Conservation (phyloP, 2,797 vertebrate species). For the Jordanella pulchra region DNA sequence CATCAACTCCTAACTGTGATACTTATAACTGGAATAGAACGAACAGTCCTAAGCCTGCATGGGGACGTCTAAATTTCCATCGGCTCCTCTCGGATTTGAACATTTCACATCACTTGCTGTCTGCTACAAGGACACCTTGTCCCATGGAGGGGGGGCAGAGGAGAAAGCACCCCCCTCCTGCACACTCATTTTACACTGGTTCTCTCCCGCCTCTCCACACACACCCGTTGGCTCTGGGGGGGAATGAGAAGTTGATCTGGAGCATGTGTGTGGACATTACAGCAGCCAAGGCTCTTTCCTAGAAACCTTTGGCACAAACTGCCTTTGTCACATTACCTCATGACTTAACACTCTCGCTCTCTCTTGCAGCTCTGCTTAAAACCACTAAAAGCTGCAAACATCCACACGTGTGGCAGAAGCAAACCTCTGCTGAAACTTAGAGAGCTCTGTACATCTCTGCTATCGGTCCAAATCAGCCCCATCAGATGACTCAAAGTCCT, state of each 20-base stretch:
- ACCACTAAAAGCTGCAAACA: constrained; percentile 46
- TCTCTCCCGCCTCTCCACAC: constrained; percentile 22
- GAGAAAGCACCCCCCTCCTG: constrained; percentile 46
- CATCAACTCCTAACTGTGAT: no score
- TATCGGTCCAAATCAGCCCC: constrained; percentile 25
- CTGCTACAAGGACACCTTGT: constrained; percentile 56
- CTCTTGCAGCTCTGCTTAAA: constrained; percentile 63
- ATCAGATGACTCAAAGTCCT: constrained; percentile 61
- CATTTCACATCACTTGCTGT: constrained; percentile 27
- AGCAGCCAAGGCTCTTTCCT: constrained; percentile 74
- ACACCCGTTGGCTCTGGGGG: neutral
- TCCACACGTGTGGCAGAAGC: constrained; percentile 24
- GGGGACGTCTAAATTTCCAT: no score
- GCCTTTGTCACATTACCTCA: constrained; percentile 75
- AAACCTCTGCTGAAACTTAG: constrained; percentile 34
- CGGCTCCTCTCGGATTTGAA: neutral
- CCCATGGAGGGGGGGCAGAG: constrained; percentile 45
- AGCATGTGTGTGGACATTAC: constrained; percentile 72
- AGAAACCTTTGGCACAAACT: constrained; percentile 77
- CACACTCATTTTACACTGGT: constrained; percentile 21
- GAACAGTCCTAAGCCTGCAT: no score
- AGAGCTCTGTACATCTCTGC: constrained; percentile 15
- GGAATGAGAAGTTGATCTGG: constrained; percentile 64
- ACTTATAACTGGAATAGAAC: no score
- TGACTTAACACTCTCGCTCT: constrained; percentile 73